A percentile compares a stretch with the other conserved stretches of the same genome.
Evolutionary conservation across 2,797 vertebrate genomes (phyloP).

Genomic region (Pelobates cultripes): DNA sequence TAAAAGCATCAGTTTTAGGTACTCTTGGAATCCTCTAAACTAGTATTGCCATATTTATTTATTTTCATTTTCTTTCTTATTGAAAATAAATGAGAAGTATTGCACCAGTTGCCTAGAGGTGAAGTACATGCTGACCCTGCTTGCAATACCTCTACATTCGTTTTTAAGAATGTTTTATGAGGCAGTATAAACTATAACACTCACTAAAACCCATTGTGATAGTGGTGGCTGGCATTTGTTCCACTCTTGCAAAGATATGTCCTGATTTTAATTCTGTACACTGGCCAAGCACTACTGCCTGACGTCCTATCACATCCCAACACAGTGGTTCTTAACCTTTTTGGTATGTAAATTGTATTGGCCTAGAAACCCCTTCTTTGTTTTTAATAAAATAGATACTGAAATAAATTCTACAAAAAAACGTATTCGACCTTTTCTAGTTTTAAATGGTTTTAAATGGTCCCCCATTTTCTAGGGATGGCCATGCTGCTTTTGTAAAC

Average conservation of each 20-base stretch:
- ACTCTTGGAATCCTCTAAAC: background rate
- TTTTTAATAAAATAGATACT: too few relatives aligned
- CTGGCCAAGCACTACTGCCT: too few relatives aligned
- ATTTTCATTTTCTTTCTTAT: slow-evolving; percentile 6
- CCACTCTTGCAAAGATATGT: background rate
- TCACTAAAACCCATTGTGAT: background rate
- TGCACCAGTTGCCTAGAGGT: background rate
- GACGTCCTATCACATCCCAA: too few relatives aligned
- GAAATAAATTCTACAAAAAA: too few relatives aligned
- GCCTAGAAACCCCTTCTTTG: too few relatives aligned
- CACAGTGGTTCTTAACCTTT: too few relatives aligned
- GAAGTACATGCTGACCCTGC: background rate
- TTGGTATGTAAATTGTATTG: too few relatives aligned
- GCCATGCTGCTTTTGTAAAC: too few relatives aligned
- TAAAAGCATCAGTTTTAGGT: background rate
- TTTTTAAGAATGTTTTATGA: slow-evolving; percentile 9
- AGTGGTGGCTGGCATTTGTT: slow-evolving; percentile 30
- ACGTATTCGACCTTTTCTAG: too few relatives aligned
- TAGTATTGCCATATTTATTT: slow-evolving; percentile 25
- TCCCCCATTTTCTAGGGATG: too few relatives aligned
- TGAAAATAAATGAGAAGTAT: background rate
- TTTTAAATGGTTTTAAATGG: too few relatives aligned
- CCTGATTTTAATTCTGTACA: too few relatives aligned
- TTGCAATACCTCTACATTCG: background rate
- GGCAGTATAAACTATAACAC: background rate